A percentile compares a stretch with the other conserved stretches of the same genome.
These are phyloP conservation scores for Cryptotermes secundus DNA, from an alignment of 1,140 invertebrate species.

Conservation along the genomic window DNA sequence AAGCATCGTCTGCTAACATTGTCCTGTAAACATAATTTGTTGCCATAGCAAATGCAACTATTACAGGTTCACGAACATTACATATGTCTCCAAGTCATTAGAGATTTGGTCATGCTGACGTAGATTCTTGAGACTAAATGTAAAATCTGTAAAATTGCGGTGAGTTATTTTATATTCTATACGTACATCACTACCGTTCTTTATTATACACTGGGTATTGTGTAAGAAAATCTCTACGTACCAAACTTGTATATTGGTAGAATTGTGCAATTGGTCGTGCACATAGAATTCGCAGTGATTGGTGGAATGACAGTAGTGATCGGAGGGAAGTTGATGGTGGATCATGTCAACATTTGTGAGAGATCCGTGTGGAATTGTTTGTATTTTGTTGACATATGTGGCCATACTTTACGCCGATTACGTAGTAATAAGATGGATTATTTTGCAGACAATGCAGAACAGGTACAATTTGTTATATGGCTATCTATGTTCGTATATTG, in stretches of 20 bases:
- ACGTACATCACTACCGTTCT: no score
- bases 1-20: neutral
- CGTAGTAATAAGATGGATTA: conserved; percentile 83
- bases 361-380: conserved; percentile 87
- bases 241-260: neutral
- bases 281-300: neutral
- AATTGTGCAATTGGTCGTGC: neutral
- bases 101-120: no score
- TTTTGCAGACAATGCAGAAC: conserved; percentile 77
- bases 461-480: conserved; percentile 56
- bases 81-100: no score
- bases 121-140: neutral
- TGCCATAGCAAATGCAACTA: neutral
- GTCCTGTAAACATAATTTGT: neutral
- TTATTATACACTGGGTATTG: no score
- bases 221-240: no score
- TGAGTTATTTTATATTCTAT: no score
- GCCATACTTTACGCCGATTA: conserved; percentile 89
- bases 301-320: neutral
- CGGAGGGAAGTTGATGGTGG: neutral
- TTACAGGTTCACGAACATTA: neutral
- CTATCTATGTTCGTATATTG: no score
- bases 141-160: neutral
- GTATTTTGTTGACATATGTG: conserved; percentile 79
- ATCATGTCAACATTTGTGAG: conserved; percentile 55